These are phyloP conservation scores for Rallus crepitans DNA, from an alignment of 2,797 vertebrate species.

Conservation along the genomic window DNA sequence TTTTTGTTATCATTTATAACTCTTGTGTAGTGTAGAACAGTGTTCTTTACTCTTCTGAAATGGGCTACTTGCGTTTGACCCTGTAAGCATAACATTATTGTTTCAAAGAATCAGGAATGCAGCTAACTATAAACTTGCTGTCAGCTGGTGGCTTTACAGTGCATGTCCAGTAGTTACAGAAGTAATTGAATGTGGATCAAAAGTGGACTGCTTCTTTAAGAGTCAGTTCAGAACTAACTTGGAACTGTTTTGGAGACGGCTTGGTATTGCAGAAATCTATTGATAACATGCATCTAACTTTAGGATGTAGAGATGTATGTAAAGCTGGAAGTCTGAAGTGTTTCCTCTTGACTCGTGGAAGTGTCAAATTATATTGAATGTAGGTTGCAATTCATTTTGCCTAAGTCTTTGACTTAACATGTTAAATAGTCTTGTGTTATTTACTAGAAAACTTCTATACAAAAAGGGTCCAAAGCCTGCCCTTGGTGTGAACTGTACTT, in stretches of 20 bases:
- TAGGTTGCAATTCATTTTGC: background rate
- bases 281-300: background rate
- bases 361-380: background rate
- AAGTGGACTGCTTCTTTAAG: background rate
- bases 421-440: background rate
- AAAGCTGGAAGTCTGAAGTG: background rate
- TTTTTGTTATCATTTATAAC: background rate
- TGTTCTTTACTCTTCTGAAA: background rate
- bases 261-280: background rate
- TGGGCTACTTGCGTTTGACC: background rate
- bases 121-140: background rate
- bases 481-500: background rate
- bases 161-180: background rate
- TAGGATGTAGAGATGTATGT: background rate
- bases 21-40: background rate
- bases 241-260: background rate
- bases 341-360: background rate
- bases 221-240: background rate
- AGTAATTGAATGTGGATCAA: background rate
- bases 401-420: background rate
- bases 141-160: slow-evolving; percentile 20
- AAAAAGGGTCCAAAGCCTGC: background rate
- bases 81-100: background rate
- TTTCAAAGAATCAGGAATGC: background rate
- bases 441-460: background rate